A percentile compares a stretch with the other conserved stretches of the same genome.
These are phyloP conservation scores for Halcyon chelicuti DNA, from an alignment of 2,797 vertebrate genomes.

Conservation along the genomic window DNA sequence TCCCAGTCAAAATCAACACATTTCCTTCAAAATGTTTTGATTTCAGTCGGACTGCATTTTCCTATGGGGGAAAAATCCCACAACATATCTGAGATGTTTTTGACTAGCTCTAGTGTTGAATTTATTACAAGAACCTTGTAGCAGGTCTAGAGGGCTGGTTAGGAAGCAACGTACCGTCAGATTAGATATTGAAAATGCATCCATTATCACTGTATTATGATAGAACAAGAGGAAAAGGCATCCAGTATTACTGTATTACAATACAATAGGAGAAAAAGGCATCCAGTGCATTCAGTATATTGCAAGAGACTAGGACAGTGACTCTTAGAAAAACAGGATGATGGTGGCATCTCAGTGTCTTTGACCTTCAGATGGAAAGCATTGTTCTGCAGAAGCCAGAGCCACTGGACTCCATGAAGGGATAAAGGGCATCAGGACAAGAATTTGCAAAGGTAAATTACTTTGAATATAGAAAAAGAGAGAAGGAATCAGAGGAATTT, in stretches of 20 bases:
- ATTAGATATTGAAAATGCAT: background rate
- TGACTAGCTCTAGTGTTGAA: rapidly evolving
- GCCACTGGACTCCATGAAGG: background rate
- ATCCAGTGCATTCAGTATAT: background rate
- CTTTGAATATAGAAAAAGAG: background rate
- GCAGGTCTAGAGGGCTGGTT: background rate
- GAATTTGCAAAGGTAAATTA: background rate
- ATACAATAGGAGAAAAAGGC: background rate
- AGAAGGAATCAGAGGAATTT: background rate
- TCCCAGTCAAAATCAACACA: conserved; percentile 19
- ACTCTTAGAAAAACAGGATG: background rate
- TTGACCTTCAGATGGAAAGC: background rate
- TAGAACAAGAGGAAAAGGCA: background rate
- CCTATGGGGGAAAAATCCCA: background rate
- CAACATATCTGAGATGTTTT: background rate
- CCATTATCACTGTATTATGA: background rate
- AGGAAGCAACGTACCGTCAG: background rate
- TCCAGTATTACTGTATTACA: background rate
- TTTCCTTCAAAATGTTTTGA: conserved; percentile 52
- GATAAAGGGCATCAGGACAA: background rate
- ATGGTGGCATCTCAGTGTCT: background rate
- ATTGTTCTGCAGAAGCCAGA: background rate
- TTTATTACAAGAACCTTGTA: background rate
- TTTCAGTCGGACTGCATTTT: conserved; percentile 30
- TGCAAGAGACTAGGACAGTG: rapidly evolving